Conservation (phyloP, 2,888 invertebrate species). For the Nomada ruficornis region DNA sequence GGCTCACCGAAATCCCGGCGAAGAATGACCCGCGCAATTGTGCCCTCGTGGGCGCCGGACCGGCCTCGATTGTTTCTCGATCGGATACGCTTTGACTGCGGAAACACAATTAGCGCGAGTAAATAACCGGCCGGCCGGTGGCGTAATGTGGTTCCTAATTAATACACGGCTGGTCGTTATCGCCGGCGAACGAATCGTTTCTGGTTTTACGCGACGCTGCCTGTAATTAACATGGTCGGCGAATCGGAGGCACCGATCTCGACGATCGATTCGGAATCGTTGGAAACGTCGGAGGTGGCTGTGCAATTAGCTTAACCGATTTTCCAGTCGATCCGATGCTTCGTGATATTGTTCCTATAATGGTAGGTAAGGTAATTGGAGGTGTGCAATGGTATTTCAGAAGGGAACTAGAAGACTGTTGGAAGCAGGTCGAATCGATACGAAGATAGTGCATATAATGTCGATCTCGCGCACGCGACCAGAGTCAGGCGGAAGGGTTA, state of each 20-base stretch:
- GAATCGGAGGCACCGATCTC: neutral
- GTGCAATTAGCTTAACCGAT: neutral
- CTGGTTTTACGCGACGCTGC: neutral
- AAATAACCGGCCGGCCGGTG: constrained; percentile 17
- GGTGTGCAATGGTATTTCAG: neutral
- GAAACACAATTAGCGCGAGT: constrained; percentile 43
- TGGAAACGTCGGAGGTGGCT: neutral
- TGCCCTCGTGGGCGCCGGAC: constrained; percentile 5
- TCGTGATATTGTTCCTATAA: neutral
- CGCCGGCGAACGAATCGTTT: constrained; percentile 25
- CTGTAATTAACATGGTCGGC: neutral
- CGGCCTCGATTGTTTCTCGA: constrained; percentile 29
- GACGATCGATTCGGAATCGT: neutral
- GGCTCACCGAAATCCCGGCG: constrained; percentile 26
- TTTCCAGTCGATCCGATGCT: neutral
- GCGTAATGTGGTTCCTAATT: constrained; percentile 34
- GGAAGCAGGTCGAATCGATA: neutral
- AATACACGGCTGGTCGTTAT: constrained; percentile 30
- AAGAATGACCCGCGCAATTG: constrained; percentile 18
- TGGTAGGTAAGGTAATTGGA: neutral
- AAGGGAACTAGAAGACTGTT: neutral
- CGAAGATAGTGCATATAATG: neutral
- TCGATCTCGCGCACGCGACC: constrained; percentile 35
- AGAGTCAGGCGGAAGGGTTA: neutral
- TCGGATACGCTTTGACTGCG: constrained; percentile 49